Evolutionary conservation across 2,888 invertebrate genomes (phyloP).

Genomic region (Elegia similella): DNA sequence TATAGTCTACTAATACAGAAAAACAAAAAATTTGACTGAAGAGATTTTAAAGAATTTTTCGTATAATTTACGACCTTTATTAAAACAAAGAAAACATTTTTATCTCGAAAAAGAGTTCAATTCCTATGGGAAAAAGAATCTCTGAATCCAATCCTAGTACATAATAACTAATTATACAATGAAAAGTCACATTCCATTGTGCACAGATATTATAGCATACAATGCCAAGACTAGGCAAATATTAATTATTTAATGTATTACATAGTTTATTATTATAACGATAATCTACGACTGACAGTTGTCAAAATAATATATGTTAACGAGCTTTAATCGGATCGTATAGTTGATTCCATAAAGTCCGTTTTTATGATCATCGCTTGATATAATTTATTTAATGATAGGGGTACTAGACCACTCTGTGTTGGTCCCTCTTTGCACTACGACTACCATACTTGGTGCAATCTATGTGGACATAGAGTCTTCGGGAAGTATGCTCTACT

Average conservation of each 20-base stretch:
- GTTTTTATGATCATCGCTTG: slow-evolving; percentile 6
- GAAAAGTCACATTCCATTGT: no score
- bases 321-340: slow-evolving; percentile 5
- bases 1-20: no score
- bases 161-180: no score
- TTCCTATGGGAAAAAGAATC: no score
- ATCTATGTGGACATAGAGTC: slow-evolving; percentile 14
- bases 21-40: no score
- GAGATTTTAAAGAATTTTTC: no score
- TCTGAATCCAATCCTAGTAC: no score
- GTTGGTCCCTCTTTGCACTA: slow-evolving; percentile 15
- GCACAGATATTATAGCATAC: no score
- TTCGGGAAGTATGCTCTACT: slow-evolving; percentile 22
- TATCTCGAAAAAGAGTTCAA: no score
- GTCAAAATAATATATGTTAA: background rate
- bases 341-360: background rate
- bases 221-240: no score
- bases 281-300: background rate
- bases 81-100: no score
- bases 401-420: slow-evolving; percentile 10
- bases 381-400: slow-evolving; percentile 15
- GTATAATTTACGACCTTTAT: no score
- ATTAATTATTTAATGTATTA: background rate
- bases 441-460: slow-evolving; percentile 15
- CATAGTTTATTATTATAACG: background rate